These are phyloP conservation scores for Polypedilum vanderplanki DNA, from an alignment of 1,140 invertebrate species.

Conservation along the genomic window DNA sequence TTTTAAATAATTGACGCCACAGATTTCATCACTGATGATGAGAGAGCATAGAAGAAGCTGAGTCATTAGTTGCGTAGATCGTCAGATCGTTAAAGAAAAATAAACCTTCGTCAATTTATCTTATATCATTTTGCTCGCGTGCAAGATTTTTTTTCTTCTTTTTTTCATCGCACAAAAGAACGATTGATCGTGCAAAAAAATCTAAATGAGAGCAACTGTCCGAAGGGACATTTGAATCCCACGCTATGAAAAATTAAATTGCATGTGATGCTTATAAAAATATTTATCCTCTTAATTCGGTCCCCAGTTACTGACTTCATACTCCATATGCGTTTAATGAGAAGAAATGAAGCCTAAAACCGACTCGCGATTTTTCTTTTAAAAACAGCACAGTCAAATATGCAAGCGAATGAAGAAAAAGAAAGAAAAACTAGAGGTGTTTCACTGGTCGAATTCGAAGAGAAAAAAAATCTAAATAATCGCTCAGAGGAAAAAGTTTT, in stretches of 20 bases:
- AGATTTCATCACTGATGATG: too few species aligned
- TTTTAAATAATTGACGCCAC: too few species aligned
- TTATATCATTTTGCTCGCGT: too few species aligned
- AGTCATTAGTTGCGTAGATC: too few species aligned
- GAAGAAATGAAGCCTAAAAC: not conserved
- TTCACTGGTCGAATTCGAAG: not conserved
- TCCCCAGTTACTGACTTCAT: not conserved
- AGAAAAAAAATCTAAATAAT: constrained; percentile 15
- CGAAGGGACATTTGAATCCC: not conserved
- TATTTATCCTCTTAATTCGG: too few species aligned
- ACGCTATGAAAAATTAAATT: not conserved
- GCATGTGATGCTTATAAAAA: not conserved
- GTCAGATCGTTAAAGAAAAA: too few species aligned
- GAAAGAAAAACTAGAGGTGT: constrained; percentile 17
- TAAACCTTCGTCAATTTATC: too few species aligned
- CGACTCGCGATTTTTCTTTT: not conserved
- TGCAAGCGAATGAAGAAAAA: not conserved
- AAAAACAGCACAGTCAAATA: not conserved
- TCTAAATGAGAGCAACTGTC: not conserved
- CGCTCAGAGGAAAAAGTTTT: not conserved
- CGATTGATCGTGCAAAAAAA: too few species aligned
- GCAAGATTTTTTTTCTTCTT: too few species aligned
- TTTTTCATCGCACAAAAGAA: too few species aligned
- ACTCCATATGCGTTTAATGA: not conserved
- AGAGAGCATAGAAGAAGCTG: too few species aligned